Evolutionary conservation across 2,797 vertebrate species (phyloP).

Genomic region (Pseudotriccus pelzelni): DNA sequence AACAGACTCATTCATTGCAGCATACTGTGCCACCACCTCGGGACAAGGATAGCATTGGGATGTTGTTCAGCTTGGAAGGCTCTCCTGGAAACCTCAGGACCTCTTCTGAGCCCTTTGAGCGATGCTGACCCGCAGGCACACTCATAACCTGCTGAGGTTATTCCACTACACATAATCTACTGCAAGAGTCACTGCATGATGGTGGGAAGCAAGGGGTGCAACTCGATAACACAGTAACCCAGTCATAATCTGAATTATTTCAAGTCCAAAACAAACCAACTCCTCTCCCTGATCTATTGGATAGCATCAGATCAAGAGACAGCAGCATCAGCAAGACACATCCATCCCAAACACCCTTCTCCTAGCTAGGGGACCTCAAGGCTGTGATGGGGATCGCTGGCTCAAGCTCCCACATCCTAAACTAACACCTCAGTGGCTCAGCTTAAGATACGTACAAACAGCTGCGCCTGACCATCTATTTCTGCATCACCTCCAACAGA

Average conservation of each 20-base stretch:
- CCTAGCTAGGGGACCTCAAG: neutral
- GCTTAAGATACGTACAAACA: neutral
- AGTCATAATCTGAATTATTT: neutral
- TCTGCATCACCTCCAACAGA: neutral
- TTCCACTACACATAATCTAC: neutral
- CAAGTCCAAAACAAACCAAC: neutral
- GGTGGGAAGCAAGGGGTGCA: neutral
- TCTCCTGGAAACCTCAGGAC: neutral
- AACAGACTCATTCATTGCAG: accelerated
- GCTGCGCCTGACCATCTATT: neutral
- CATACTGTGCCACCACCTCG: accelerated
- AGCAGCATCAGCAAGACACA: accelerated
- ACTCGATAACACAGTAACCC: neutral
- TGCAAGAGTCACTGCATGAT: neutral
- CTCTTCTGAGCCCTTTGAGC: neutral
- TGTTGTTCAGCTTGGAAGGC: too few relatives aligned
- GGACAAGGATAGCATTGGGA: accelerated
- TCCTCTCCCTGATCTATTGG: neutral
- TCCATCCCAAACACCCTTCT: neutral
- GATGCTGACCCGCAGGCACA: neutral
- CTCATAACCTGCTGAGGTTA: neutral
- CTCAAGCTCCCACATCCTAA: accelerated
- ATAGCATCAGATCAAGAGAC: neutral
- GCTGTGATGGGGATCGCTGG: accelerated
- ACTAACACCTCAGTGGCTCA: neutral